phyloP scores from a whole-genome alignment of 2,113 vertebrate genomes.

The Sorex fumeus region DNA sequence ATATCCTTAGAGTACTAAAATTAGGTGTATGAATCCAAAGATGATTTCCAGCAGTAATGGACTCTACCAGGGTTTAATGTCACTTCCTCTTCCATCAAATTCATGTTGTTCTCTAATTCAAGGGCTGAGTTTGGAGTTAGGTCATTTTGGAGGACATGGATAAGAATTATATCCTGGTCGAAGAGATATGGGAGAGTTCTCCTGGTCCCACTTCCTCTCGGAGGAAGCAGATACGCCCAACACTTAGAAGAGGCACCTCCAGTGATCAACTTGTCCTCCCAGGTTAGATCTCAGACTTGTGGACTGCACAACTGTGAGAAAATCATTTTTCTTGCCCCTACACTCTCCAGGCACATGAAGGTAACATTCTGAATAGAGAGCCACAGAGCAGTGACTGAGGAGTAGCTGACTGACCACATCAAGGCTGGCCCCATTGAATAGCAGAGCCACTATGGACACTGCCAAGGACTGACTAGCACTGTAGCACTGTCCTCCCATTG shows the following conservation, averaged over 20 bases:
- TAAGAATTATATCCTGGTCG: neutral
- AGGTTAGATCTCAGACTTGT: neutral
- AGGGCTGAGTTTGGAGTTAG: no score
- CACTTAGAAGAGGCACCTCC: neutral
- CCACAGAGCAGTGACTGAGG: no score
- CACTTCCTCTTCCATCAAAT: neutral
- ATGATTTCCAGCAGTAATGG: neutral
- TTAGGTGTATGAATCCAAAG: neutral
- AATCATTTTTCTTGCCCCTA: neutral
- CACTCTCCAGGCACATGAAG: no score
- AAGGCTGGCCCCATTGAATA: neutral
- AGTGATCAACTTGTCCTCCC: accelerated
- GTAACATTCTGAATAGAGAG: neutral
- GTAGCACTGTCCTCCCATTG: no score
- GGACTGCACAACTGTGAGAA: neutral
- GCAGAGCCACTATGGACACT: no score
- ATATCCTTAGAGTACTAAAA: neutral
- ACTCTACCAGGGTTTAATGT: neutral
- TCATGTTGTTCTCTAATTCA: neutral
- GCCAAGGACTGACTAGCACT: no score
- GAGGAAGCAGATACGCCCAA: neutral
- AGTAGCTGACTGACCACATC: neutral
- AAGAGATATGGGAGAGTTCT: neutral
- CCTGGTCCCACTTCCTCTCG: no score
- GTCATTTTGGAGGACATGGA: no score